phyloP scores from a whole-genome alignment of 37 sponge, comb jelly and placozoan genomes.

The Beroe ovata region DNA sequence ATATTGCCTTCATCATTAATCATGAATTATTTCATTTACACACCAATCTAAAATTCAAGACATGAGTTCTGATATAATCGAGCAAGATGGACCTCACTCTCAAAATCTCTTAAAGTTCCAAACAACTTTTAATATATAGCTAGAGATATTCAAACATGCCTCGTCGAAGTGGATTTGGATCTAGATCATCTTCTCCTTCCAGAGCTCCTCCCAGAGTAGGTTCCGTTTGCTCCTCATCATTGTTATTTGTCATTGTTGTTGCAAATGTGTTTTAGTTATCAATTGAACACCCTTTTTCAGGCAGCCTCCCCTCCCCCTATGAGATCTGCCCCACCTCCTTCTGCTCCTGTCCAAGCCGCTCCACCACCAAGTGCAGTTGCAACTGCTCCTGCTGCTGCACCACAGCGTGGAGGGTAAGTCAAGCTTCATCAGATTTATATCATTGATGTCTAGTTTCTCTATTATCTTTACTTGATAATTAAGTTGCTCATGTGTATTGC shows the following conservation, averaged over 20 bases:
- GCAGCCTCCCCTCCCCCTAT: background rate
- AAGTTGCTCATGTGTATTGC: background rate
- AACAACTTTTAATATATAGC: too few species aligned
- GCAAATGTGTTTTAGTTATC: background rate
- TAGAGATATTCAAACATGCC: slow-evolving; percentile 62
- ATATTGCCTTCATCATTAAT: too few species aligned
- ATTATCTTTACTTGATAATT: too few species aligned
- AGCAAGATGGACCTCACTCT: too few species aligned
- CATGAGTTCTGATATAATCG: too few species aligned
- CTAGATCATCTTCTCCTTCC: slow-evolving; percentile 25
- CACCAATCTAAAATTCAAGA: too few species aligned
- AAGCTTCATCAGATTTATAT: background rate
- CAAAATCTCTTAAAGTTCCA: too few species aligned
- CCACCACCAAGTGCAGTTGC: background rate
- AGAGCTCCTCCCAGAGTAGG: slow-evolving; percentile 38
- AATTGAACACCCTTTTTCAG: too few species aligned
- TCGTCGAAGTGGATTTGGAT: slow-evolving; percentile 47
- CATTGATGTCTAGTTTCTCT: too few species aligned
- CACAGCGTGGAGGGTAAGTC: slow-evolving; percentile 51
- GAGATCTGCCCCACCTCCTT: background rate
- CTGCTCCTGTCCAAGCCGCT: background rate
- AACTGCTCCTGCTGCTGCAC: slow-evolving; percentile 62
- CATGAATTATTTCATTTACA: too few species aligned
- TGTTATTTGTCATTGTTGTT: background rate
- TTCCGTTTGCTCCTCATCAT: background rate